A percentile compares a stretch with the other conserved stretches of the same genome.
phyloP scores from a whole-genome alignment of 2,888 invertebrate species.

The Adineta ricciae region DNA sequence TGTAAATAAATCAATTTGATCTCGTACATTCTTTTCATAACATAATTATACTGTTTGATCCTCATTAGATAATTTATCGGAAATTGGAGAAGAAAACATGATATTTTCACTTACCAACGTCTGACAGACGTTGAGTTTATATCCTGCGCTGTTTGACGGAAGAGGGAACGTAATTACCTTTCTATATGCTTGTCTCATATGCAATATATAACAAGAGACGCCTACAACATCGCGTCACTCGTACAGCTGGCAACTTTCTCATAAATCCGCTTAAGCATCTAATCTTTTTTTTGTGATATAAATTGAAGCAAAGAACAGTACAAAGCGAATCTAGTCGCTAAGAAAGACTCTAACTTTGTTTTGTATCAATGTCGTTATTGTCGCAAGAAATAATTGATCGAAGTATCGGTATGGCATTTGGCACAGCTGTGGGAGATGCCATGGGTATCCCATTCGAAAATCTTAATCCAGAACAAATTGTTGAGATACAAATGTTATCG shows the following conservation, averaged over 20 bases:
- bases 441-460: neutral
- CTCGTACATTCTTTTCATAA: no score
- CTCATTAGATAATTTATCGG: no score
- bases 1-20: no score
- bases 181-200: neutral
- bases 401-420: neutral
- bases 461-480: neutral
- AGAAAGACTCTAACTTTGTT: no score
- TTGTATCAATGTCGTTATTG: neutral
- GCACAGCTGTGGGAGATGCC: neutral
- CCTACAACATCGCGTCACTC: neutral
- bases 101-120: no score
- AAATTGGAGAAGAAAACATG: no score
- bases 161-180: neutral
- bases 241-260: neutral
- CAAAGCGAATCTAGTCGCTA: no score
- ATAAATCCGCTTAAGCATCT: no score
- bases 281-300: neutral
- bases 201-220: neutral
- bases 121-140: no score
- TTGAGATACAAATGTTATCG: neutral
- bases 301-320: no score
- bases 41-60: no score
- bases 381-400: neutral
- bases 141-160: no score